These are phyloP conservation scores for Proterorhinus semilunaris DNA, from an alignment of 2,113 vertebrate species.

Conservation along the genomic window DNA sequence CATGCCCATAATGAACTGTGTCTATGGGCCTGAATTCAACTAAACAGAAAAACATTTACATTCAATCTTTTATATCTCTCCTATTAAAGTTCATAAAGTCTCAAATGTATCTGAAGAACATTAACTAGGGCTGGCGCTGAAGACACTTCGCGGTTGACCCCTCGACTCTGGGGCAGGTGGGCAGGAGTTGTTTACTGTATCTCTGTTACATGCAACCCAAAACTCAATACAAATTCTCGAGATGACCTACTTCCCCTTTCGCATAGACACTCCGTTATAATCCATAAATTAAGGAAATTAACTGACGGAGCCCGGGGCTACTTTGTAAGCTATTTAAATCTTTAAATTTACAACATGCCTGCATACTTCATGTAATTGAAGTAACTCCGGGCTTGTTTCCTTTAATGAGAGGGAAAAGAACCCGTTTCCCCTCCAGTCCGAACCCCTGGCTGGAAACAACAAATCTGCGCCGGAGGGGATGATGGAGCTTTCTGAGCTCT, in stretches of 20 bases:
- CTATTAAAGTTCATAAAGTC: too few species aligned
- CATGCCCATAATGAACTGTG: too few species aligned
- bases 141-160: constrained; percentile 11
- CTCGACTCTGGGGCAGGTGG: constrained; percentile 25
- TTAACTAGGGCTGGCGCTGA: too few species aligned
- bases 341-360: constrained; percentile 99
- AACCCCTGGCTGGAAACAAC: constrained; percentile 84
- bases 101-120: too few species aligned
- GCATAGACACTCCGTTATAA: constrained; percentile 90
- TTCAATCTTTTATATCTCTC: too few species aligned
- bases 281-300: constrained; percentile 99
- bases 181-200: constrained; percentile 39
- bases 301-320: constrained; percentile 95
- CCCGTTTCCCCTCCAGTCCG: constrained; percentile 82
- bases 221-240: constrained; percentile 77
- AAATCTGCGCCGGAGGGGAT: constrained; percentile 73
- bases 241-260: constrained; percentile 93
- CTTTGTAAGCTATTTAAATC: constrained; percentile 99
- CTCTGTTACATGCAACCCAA: constrained; percentile 51
- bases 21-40: too few species aligned
- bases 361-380: constrained; percentile 99
- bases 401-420: constrained; percentile 93
- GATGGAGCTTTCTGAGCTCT: constrained; percentile 55
- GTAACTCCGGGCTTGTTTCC: constrained; percentile 96
- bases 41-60: too few species aligned